Evolutionary conservation across 1,140 invertebrate species (phyloP).

Genomic region (Samia ricini): DNA sequence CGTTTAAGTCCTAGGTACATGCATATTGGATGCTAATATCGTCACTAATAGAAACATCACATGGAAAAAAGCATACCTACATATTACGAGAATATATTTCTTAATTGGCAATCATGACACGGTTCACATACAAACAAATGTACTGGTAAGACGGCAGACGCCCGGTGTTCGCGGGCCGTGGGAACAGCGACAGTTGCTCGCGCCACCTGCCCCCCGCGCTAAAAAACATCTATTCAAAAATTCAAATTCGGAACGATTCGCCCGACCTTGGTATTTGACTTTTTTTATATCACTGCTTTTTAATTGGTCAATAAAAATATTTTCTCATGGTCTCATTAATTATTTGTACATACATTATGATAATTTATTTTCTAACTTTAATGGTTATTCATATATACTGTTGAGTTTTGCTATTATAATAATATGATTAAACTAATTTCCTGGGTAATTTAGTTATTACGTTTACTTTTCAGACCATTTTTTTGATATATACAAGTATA

Average conservation of each 20-base stretch:
- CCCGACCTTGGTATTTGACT: slow-evolving; percentile 52
- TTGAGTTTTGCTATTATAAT: background rate
- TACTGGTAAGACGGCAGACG: slow-evolving; percentile 27
- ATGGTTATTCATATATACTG: background rate
- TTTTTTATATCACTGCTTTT: slow-evolving; percentile 19
- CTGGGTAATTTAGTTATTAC: too few relatives aligned
- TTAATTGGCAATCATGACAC: slow-evolving; percentile 59
- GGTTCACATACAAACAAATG: slow-evolving; percentile 24
- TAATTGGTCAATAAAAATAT: background rate
- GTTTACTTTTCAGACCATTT: too few relatives aligned
- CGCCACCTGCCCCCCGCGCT: slow-evolving; percentile 58
- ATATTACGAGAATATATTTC: slow-evolving; percentile 17
- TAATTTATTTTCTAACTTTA: background rate
- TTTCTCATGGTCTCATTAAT: background rate
- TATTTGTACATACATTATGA: background rate
- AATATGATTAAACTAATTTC: too few relatives aligned
- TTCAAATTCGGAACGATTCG: slow-evolving; percentile 64
- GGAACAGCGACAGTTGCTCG: slow-evolving; percentile 56
- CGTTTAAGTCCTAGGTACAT: background rate
- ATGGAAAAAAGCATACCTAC: background rate
- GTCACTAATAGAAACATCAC: background rate
- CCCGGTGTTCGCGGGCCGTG: slow-evolving; percentile 47
- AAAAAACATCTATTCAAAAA: slow-evolving; percentile 63
- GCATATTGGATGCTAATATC: background rate
- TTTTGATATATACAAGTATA: too few relatives aligned